Evolutionary conservation across 2,888 invertebrate species (phyloP).

Genomic region (Caenorhabditis plicata): DNA sequence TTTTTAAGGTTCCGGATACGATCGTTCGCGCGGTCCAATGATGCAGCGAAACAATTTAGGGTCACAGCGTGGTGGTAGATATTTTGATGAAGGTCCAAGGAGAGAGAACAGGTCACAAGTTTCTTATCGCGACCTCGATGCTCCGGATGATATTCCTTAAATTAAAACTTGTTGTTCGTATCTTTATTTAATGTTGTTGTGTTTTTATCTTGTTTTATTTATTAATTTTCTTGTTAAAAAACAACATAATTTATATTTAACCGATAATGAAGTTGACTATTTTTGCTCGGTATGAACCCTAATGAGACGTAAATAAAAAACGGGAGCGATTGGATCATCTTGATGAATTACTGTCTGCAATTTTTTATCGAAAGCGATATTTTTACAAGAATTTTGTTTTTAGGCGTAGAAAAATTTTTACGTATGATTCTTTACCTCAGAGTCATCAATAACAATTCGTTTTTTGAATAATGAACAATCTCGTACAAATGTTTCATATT

Average conservation of each 20-base stretch:
- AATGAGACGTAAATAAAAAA: constrained; percentile 86
- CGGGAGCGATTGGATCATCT: constrained; percentile 88
- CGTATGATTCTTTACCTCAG: constrained; percentile 16
- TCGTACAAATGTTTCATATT: constrained; percentile 94
- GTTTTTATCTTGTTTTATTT: background rate
- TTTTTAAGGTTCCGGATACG: constrained; percentile 10
- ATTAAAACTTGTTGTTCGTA: background rate
- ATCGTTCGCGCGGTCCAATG: constrained; percentile 10
- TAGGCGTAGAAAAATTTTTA: background rate
- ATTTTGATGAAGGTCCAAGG: constrained; percentile 30
- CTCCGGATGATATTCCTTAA: constrained; percentile 74
- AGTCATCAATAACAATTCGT: constrained; percentile 35
- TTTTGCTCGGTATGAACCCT: constrained; percentile 79
- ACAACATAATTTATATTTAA: background rate
- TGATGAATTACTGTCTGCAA: constrained; percentile 80
- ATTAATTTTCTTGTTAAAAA: background rate
- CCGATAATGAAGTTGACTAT: constrained; percentile 22
- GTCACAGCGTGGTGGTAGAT: constrained; percentile 43
- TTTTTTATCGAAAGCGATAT: background rate
- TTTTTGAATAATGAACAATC: constrained; percentile 90
- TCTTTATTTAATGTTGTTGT: background rate
- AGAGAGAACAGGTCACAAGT: constrained; percentile 76
- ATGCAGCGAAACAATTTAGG: constrained; percentile 25
- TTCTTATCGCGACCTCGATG: constrained; percentile 88
- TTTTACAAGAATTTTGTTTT: background rate